phyloP scores from a whole-genome alignment of 1,140 invertebrate species.

The Bombus fervidus region DNA sequence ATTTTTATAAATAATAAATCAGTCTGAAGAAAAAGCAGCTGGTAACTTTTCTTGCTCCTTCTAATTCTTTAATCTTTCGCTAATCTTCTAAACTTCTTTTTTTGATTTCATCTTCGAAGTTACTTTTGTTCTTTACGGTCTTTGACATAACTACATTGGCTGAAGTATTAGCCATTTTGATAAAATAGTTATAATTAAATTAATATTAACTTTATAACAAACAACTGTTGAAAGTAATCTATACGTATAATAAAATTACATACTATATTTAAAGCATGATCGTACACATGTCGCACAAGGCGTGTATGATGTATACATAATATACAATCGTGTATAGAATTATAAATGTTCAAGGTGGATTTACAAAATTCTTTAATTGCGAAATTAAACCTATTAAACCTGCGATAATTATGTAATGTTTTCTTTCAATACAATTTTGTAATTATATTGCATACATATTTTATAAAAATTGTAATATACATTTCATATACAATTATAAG shows the following conservation, averaged over 20 bases:
- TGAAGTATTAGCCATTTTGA: conserved; percentile 79
- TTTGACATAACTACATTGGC: conserved; percentile 85
- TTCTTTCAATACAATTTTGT: not conserved
- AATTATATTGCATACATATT: not conserved
- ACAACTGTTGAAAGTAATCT: not conserved
- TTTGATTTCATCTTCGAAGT: conserved; percentile 91
- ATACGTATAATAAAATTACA: not conserved
- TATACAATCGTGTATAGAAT: too few relatives aligned
- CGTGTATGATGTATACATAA: too few relatives aligned
- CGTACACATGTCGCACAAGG: too few relatives aligned
- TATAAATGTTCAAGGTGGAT: not conserved
- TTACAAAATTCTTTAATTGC: not conserved
- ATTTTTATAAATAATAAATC: conserved; percentile 82
- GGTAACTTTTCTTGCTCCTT: conserved; percentile 99
- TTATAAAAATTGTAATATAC: not conserved
- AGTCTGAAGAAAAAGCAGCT: conserved; percentile 88
- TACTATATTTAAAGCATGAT: not conserved
- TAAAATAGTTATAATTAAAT: not conserved
- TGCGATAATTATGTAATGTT: not conserved
- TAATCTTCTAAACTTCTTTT: conserved; percentile 96
- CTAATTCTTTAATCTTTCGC: conserved; percentile 97
- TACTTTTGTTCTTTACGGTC: conserved; percentile 85
- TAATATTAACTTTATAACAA: not conserved
- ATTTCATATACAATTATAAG: not conserved
- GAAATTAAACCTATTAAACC: not conserved